Evolutionary conservation across 2,797 vertebrate genomes (phyloP).

Genomic region (Moxostoma hubbsi): DNA sequence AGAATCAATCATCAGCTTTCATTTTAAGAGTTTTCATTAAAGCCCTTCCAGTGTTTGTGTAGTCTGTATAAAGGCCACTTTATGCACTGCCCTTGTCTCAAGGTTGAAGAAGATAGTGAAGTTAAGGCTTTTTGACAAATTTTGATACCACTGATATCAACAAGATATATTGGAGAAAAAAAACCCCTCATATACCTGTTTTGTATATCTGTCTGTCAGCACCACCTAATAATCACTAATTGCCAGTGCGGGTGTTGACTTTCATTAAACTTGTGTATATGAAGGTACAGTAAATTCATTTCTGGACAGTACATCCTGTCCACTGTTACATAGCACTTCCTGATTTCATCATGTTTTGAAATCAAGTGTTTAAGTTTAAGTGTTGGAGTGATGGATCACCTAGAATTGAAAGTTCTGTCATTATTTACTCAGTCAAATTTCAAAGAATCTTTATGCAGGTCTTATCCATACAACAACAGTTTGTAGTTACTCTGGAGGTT

Average conservation of each 20-base stretch:
- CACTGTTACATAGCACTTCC: background rate
- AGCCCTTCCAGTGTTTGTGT: constrained; percentile 10
- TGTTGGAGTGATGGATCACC: no score
- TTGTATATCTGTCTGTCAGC: constrained; percentile 62
- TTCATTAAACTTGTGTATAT: constrained; percentile 30
- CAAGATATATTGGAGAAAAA: background rate
- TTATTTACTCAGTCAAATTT: no score
- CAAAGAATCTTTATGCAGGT: no score
- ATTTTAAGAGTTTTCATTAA: constrained; percentile 52
- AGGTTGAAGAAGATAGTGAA: constrained; percentile 57
- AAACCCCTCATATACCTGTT: constrained; percentile 10
- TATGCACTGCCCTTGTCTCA: constrained; percentile 53
- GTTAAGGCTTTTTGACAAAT: no score
- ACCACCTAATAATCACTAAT: constrained; percentile 64
- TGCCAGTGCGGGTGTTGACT: constrained; percentile 35
- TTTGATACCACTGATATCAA: constrained; percentile 8
- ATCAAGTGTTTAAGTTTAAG: background rate
- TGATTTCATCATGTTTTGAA: background rate
- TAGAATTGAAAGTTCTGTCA: no score
- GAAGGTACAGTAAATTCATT: constrained; percentile 31
- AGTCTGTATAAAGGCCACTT: constrained; percentile 31
- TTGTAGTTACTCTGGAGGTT: no score
- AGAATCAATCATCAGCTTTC: constrained; percentile 65
- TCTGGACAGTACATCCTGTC: background rate
- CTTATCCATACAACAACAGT: no score